Evolutionary conservation across 2,888 invertebrate species (phyloP), one percentile per base, ranked within the genome.

Genomic region (Petrolisthes cinctipes): DNA sequence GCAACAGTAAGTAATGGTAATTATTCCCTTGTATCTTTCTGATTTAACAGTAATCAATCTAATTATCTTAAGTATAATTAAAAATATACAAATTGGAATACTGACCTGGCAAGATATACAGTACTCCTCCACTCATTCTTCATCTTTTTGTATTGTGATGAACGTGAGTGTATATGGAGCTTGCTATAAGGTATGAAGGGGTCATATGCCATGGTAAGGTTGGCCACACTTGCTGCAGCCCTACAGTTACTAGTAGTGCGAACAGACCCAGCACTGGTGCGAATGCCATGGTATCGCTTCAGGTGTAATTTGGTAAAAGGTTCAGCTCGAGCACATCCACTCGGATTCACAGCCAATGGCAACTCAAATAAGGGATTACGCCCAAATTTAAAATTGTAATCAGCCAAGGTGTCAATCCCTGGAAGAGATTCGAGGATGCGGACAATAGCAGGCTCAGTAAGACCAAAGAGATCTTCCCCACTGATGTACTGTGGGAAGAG

Each of bases 71-170:
- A 7, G 4, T 54, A n/a, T 23, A 79, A 79, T n/a, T 14, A 79
- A n/a, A n/a, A 54, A 4, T 17, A 14, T 57, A 57, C 20, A 57
- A 3, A 20, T n/a, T 11, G 56, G 37, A 23, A 20, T 66, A 88
- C 83, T 83, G 17, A 96, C 96, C 97, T 95, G 56, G 99, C 99
- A 86, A 99, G 94, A 93, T 97, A 99, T 61, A 99, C 99, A 93
- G 98, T 98, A 93, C 98, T 97, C 89, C 98, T 95, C 99, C 99
- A 99, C 93, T 99, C 99, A 92, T 96, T 96, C 93, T 99, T 99
- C 97, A 99, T 98, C 93, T 98, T 98, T 93, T 98, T 97, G 94
- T 99, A 99, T 94, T 99, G 99, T 88, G 98, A 98, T 92, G 98
- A 98, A 94, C 99, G 99, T 91, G 98, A 98, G 94, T 98, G 98